Base-by-base conservation (phyloP, 92 coral and sea anemone genomes). In the Hydrozoanthus gracilis region DNA sequence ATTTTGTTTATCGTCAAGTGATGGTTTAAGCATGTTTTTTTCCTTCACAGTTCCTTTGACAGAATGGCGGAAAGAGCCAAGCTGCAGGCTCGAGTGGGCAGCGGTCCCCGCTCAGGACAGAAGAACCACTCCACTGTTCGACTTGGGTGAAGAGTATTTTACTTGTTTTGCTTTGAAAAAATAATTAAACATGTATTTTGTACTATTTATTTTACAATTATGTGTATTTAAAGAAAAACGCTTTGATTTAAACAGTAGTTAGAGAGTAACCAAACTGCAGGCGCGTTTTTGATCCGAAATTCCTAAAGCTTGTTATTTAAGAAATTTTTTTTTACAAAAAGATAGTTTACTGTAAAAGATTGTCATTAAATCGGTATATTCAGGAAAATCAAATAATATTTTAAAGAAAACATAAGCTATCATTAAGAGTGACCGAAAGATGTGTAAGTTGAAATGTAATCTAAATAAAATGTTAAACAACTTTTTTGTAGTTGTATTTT, bases 81-180 rank as follows among this genome's bases (percentile, higher is more conserved):
- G 84, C 82, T 87, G 0, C 93, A 88, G 56, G 98, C 98, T 69
- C 78, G 86, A 11, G 95, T 94, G n/a, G 98, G 98, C 71, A 92
- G 93, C 17, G 98, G 98, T 3, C 98, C 95, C 46, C 93, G 90
- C 75, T 92, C 93, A 14, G 98, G 96, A 44, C 90, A 94, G 86
- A 94, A 91, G 88, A 94, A 94, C 92, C 91, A 89, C 62, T 94
- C 98, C 2, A 88, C 90, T 6, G 61, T 94, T 12, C 84, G 87
- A 70, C 87, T 94, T 51, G 98, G 94, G 76, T 94, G 79, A 87
- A 56, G 8, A 7, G 44, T 8, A 39, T 14, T 39, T 3, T 27
- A 69, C 50, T 10, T 13, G 5, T 44, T 47, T 2, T 58, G 15
- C 15, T 58, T 58, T 11, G 12, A 11, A 16, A 58, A 58, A 16